Evolutionary conservation across 2,797 vertebrate species (phyloP), one percentile per base, ranked within the genome.

Genomic region (Spatula versicolor): DNA sequence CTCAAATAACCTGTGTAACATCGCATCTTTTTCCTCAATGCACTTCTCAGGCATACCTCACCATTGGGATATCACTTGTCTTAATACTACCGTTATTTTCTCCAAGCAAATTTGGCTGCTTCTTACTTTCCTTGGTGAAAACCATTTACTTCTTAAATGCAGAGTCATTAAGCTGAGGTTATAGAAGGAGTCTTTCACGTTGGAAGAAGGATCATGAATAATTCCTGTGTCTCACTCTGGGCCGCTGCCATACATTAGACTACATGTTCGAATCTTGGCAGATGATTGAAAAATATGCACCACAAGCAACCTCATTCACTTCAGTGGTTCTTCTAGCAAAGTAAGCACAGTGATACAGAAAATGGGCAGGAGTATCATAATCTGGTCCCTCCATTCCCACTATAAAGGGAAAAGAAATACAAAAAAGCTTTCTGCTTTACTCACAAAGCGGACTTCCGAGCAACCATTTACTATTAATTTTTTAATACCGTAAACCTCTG

Each of bases 141-240:
- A 93, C 77, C 9, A 80, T 92, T 86, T 77, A 58, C 37, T 67
- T 78, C 83, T 89, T 77, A 75, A 95, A 90, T 39, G 77, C 54
- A 55, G 28, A 80, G 75, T 89, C 85, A 91, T 90, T 92, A 95
- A 94, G 37, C 68, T 75, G 81, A 93, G 62, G 37, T 75, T 89
- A 66, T 4, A 95, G 82, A 93, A 80, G 15, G 58, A 92, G 64
- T 18, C 81, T 91, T 90, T 96, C 83, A 92, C 2, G 3, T 13
- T 41, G 78, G 85, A 85, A 81, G 83, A 87, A 59, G 75, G 81
- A 63, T 92, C 20, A 68, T 96, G 88, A 96, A 95, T 96, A 93
- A 96, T 96, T 96, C 78, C 92, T 87, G 77, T 92, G 71, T 95
- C 58, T 91, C 59, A 26, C 81, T 75, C 86, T 96, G 90, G 88